Evolutionary conservation across 2,888 invertebrate species (phyloP), one percentile per base, ranked within the genome.

Genomic region (Cheilosia variabilis): DNA sequence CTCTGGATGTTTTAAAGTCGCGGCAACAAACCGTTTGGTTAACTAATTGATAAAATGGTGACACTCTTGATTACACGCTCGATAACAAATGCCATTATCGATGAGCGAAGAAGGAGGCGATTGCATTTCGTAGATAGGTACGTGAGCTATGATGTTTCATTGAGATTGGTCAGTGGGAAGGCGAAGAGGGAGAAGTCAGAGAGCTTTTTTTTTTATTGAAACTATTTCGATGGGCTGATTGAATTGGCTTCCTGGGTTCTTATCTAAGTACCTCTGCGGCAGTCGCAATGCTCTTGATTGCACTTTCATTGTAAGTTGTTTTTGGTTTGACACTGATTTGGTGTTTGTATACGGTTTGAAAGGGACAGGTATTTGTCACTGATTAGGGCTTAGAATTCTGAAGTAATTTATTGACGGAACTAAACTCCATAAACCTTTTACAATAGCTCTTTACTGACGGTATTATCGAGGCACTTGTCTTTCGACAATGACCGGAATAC

Each of bases 41-140:
- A 52, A 75, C 81, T 81, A 86, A 86, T 76, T 81, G 86, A 86
- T 81, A 86, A 77, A 81, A 77, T 66, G 63, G 68, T 80, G 77
- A 81, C 81, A 86, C 71, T 72, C 34, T 72, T 81, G 86, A 86
- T 81, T 81, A 86, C 86, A 86, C 17, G 76, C 43, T 66, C 57
- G 76, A 84, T 80, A 84, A 80, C 63, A 69, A 47, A 71, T 58
- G 69, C 73, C 83, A 77, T 86, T 86, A 81, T 86, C 76, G 66
- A 71, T 63, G 45, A 72, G 62, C 53, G 66, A 76, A 45, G 60
- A 45, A 9, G 31, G 34, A 45, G 13, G 24, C 63, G 52, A 62
- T 71, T 81, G 76, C 50, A 15, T 15, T 52, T 76, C 34, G 31
- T n/a, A 52, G 68, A 63, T n/a, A 52, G 68, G 57, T 78, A 62